Percentiles rank a stretch among this genome's conserved stretches.
These are phyloP conservation scores for Trematomus loennbergii DNA, from an alignment of 2,113 vertebrate genomes.

Conservation along the genomic window DNA sequence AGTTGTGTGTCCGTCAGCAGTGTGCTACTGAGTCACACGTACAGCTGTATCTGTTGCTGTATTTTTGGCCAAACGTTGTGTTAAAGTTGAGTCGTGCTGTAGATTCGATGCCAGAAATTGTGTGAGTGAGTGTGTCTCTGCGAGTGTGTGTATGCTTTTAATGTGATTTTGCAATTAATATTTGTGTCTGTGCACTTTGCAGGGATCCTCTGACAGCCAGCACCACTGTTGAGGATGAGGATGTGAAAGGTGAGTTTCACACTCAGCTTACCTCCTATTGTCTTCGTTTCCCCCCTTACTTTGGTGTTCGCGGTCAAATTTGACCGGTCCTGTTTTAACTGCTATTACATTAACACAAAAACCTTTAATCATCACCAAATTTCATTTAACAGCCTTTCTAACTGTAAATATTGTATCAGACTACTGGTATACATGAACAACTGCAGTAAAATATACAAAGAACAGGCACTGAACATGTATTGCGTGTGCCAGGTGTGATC, in stretches of 20 bases:
- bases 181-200: conserved; percentile 44
- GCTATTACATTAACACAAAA: no score
- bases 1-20: conserved; percentile 8
- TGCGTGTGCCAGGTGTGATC: no score
- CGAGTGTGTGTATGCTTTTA: background rate
- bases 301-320: no score
- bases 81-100: background rate
- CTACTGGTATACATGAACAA: no score
- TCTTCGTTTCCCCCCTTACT: no score
- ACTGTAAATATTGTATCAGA: no score
- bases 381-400: no score
- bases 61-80: conserved; percentile 9
- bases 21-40: conserved; percentile 35
- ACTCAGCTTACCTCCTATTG: background rate
- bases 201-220: conserved; percentile 97
- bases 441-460: no score
- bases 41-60: conserved; percentile 23
- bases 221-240: conserved; percentile 96
- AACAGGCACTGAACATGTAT: no score
- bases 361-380: no score
- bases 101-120: background rate
- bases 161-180: background rate
- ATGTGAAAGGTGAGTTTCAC: conserved; percentile 90
- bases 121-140: conserved; percentile 17
- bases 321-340: no score